Percentiles rank a stretch among this genome's conserved stretches.
These are phyloP conservation scores for Archilochus colubris DNA, from an alignment of 2,113 vertebrate genomes.

Conservation along the genomic window DNA sequence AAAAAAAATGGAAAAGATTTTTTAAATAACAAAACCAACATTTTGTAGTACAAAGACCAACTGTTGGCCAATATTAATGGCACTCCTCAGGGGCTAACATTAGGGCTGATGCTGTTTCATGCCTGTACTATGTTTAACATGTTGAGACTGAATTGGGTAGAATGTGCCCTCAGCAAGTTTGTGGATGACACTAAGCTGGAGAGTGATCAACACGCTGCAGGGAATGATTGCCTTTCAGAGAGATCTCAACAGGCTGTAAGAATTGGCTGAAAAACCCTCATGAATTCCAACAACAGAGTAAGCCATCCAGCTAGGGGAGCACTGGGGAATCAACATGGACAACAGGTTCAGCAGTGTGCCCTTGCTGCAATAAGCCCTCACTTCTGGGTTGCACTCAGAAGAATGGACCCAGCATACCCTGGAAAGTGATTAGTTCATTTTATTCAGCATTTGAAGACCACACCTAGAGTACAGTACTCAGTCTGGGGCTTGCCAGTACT, in stretches of 20 bases:
- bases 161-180: not conserved
- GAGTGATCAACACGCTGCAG: not conserved
- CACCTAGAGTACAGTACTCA: not conserved
- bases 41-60: not conserved
- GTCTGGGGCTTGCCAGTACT: not conserved
- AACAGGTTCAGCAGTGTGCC: not conserved
- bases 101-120: not conserved
- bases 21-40: no score
- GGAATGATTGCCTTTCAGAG: not conserved
- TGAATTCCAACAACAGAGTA: constrained; percentile 4
- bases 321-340: not conserved
- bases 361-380: not conserved
- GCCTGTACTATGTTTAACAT: not conserved
- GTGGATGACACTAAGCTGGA: not conserved
- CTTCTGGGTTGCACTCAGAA: not conserved
- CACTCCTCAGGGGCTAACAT: not conserved
- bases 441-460: not conserved
- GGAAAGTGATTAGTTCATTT: constrained; percentile 5
- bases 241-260: not conserved
- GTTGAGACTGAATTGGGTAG: not conserved
- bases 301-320: not conserved
- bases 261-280: not conserved
- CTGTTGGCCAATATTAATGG: not conserved
- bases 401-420: not conserved
- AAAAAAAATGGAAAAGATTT: no score